Evolutionary conservation across 2,888 invertebrate genomes (phyloP).

Genomic region (Tethea ocularis): DNA sequence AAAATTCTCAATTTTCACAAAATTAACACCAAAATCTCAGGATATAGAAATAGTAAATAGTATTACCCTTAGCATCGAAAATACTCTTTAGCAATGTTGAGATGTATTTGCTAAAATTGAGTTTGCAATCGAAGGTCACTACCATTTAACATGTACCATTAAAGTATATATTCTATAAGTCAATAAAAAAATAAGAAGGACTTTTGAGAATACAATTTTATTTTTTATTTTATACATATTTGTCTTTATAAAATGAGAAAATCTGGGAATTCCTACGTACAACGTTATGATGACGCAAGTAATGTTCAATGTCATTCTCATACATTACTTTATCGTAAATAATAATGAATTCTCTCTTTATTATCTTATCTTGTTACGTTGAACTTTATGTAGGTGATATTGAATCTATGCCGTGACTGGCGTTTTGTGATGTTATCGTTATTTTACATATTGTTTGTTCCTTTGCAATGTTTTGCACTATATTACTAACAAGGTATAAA

Average conservation of each 20-base stretch:
- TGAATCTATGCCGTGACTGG: not conserved
- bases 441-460: not conserved
- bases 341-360: not conserved
- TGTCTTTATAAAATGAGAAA: not conserved
- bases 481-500: too few species aligned
- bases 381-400: slow-evolving; percentile 6
- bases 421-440: slow-evolving; percentile 1
- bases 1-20: too few species aligned
- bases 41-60: too few species aligned
- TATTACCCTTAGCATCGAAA: too few species aligned
- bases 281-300: not conserved
- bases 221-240: not conserved
- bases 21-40: too few species aligned
- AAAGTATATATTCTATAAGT: too few species aligned
- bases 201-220: not conserved
- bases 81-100: too few species aligned
- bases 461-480: not conserved
- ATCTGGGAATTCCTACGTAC: not conserved
- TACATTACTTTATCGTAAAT: not conserved
- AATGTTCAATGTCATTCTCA: not conserved
- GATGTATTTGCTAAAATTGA: too few species aligned
- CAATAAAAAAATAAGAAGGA: not conserved
- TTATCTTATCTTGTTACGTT: slow-evolving; percentile 5
- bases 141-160: too few species aligned
- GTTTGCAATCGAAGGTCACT: too few species aligned